These are phyloP conservation scores for Verasper variegatus DNA, from an alignment of 2,113 vertebrate species.

Conservation along the genomic window DNA sequence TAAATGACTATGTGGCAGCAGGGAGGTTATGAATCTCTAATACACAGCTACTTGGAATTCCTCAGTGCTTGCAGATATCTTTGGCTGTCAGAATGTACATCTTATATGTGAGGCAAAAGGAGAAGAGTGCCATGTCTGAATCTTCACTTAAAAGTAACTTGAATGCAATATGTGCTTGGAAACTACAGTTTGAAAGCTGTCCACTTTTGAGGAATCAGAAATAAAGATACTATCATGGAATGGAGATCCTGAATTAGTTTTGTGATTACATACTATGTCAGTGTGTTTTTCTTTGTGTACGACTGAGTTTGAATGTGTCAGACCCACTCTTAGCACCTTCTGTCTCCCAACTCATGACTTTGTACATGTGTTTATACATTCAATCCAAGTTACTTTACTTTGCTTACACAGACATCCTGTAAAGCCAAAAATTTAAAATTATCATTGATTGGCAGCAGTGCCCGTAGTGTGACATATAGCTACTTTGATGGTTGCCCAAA, in stretches of 20 bases:
- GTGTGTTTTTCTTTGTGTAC: too few species aligned
- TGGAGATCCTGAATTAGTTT: background rate
- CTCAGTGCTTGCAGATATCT: constrained; percentile 21
- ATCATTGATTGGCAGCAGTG: too few species aligned
- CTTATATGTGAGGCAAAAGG: background rate
- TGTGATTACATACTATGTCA: too few species aligned
- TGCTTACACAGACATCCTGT: too few species aligned
- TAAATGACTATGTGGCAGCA: constrained; percentile 17
- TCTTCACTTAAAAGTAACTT: constrained; percentile 20
- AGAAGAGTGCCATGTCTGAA: background rate
- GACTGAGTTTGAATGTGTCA: too few species aligned
- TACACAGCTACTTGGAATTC: constrained; percentile 46
- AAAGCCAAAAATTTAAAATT: too few species aligned
- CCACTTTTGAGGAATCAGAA: constrained; percentile 1
- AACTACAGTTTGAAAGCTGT: constrained; percentile 15
- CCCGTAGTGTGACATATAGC: too few species aligned
- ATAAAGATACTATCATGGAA: background rate
- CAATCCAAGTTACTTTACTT: too few species aligned
- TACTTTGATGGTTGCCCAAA: too few species aligned
- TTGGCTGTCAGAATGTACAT: constrained; percentile 32
- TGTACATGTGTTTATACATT: too few species aligned
- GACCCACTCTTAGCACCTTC: too few species aligned
- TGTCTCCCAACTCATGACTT: too few species aligned
- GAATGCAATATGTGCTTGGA: constrained; percentile 12
- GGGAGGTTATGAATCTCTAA: constrained; percentile 35